A percentile compares a stretch with the other conserved stretches of the same genome.
These are phyloP conservation scores for Vultur gryphus DNA, from an alignment of 2,797 vertebrate genomes.

Conservation along the genomic window DNA sequence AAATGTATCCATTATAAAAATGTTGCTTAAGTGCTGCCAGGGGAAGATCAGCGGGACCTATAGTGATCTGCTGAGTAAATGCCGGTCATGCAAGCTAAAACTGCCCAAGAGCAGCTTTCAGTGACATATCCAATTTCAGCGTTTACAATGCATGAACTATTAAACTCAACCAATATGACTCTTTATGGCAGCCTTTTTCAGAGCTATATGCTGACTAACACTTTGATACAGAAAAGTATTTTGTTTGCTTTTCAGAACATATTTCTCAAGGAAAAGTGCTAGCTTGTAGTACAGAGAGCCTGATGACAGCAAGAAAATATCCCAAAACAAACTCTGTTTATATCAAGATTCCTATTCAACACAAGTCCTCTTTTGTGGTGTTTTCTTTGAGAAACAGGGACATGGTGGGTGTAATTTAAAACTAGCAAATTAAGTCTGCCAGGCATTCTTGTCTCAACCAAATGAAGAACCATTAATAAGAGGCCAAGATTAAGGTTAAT, in stretches of 20 bases:
- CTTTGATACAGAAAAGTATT: background rate
- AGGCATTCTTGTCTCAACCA: background rate
- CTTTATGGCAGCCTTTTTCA: background rate
- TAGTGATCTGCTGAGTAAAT: conserved; percentile 31
- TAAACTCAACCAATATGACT: conserved; percentile 19
- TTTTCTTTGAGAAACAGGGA: background rate
- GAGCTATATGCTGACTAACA: conserved; percentile 16
- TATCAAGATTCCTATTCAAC: background rate
- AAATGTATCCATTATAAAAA: background rate
- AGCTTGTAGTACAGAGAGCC: background rate
- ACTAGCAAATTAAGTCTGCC: background rate
- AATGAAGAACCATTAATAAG: background rate
- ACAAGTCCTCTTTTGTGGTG: background rate
- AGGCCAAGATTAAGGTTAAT: background rate
- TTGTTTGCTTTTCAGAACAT: conserved; percentile 12
- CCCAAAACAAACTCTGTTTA: background rate
- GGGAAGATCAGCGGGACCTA: conserved; percentile 26
- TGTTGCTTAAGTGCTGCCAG: background rate
- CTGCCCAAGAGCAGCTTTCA: conserved; percentile 51
- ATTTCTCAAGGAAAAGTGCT: background rate
- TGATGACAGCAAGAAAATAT: background rate
- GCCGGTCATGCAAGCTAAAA: conserved; percentile 13
- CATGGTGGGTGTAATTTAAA: background rate
- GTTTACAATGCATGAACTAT: conserved; percentile 46
- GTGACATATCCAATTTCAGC: conserved; percentile 52